phyloP scores from a whole-genome alignment of 2,797 vertebrate genomes.

The Mormyrus proboscirostris region DNA sequence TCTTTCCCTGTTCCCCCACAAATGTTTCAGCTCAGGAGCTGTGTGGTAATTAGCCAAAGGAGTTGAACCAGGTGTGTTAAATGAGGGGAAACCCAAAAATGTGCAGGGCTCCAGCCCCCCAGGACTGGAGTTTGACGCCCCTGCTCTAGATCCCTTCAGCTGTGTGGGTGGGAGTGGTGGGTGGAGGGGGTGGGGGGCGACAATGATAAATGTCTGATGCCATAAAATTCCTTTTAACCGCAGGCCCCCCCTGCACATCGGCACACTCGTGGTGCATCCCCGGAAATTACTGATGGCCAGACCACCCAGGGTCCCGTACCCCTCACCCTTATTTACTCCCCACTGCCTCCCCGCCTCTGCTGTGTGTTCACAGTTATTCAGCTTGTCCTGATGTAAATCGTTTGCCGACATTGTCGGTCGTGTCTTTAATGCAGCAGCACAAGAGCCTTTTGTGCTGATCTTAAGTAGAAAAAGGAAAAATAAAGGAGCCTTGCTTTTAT shows the following conservation, averaged over 20 bases:
- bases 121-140: neutral
- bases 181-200: neutral
- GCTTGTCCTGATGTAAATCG: neutral
- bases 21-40: neutral
- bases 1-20: neutral
- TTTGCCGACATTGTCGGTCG: neutral
- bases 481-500: neutral
- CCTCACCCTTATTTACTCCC: neutral
- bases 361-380: neutral
- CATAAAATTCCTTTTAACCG: slow-evolving; percentile 20
- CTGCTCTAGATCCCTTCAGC: neutral
- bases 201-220: neutral
- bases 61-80: neutral
- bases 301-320: neutral
- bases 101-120: neutral
- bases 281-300: neutral
- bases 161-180: neutral
- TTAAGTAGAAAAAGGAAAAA: neutral
- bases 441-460: neutral
- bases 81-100: neutral
- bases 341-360: neutral
- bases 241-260: neutral
- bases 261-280: neutral
- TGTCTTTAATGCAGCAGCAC: neutral
- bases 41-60: neutral